A percentile compares a stretch with the other conserved stretches of the same genome.
phyloP scores from a whole-genome alignment of 2,888 invertebrate genomes.

The Plusia festucae region DNA sequence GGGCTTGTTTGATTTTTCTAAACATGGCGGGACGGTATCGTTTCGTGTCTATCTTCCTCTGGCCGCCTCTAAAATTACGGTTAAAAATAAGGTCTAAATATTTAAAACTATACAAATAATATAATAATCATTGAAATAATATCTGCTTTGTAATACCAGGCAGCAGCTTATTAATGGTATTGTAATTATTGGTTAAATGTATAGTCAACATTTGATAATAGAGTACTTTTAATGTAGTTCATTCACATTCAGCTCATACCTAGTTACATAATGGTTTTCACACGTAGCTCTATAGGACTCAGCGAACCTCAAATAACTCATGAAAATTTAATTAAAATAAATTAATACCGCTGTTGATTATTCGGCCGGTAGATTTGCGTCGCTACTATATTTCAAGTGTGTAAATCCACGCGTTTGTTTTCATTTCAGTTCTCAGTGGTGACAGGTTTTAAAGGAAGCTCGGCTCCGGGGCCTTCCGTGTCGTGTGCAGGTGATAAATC shows the following conservation, averaged over 20 bases:
- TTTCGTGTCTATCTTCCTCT: too few species aligned
- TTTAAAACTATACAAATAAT: too few species aligned
- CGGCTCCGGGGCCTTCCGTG: conserved; percentile 71
- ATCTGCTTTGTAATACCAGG: too few species aligned
- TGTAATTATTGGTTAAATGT: neutral
- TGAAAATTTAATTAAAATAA: conserved; percentile 24
- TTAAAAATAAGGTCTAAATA: too few species aligned
- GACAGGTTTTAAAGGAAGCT: conserved; percentile 76
- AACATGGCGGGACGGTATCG: too few species aligned
- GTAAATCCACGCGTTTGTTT: conserved; percentile 69
- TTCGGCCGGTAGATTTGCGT: conserved; percentile 22
- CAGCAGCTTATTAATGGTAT: too few species aligned
- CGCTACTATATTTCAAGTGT: conserved; percentile 48
- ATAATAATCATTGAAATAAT: too few species aligned
- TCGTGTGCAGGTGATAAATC: conserved; percentile 87
- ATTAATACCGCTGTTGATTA: conserved; percentile 23
- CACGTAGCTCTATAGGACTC: neutral
- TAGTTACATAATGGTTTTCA: neutral
- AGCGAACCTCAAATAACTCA: conserved; percentile 10
- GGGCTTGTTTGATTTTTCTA: too few species aligned
- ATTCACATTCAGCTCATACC: neutral
- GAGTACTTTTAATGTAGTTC: neutral
- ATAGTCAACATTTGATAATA: neutral
- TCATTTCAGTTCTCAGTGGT: conserved; percentile 70
- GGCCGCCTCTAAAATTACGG: too few species aligned